These are phyloP conservation scores for Parelbella ahira DNA, from an alignment of 2,888 invertebrate species.

Conservation along the genomic window DNA sequence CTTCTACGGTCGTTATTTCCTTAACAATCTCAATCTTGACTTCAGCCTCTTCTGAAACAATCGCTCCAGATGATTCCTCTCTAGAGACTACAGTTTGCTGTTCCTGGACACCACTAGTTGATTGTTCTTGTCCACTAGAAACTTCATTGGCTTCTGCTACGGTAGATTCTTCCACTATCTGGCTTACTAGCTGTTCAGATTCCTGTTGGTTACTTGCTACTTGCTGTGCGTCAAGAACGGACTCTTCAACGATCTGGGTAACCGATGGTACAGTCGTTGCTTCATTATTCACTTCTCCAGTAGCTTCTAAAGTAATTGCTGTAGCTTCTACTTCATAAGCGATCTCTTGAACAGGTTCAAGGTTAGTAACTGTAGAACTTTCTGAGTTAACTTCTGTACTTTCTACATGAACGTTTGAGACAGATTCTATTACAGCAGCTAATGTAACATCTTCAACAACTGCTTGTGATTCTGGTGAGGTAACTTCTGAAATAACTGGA, in stretches of 20 bases:
- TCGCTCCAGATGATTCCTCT: neutral
- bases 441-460: neutral
- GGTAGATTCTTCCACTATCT: neutral
- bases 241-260: neutral
- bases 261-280: neutral
- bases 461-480: slow-evolving; percentile 28
- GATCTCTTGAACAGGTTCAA: slow-evolving; percentile 2
- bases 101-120: slow-evolving; percentile 5
- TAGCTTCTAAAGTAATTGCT: neutral
- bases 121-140: slow-evolving; percentile 16
- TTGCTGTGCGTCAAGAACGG: slow-evolving; percentile 2
- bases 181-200: neutral
- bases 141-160: neutral
- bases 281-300: neutral
- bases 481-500: slow-evolving; percentile 28
- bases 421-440: too few relatives aligned
- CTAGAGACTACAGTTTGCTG: slow-evolving; percentile 15
- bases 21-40: slow-evolving; percentile 4
- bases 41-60: slow-evolving; percentile 6
- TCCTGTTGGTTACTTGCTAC: neutral
- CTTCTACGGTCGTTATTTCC: slow-evolving; percentile 18
- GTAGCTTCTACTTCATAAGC: slow-evolving; percentile 7
- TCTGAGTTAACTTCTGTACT: neutral
- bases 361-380: slow-evolving; percentile 1
- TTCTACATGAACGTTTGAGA: slow-evolving; percentile 1